Evolutionary conservation across 2,113 vertebrate species (phyloP).

Genomic region (Sebastes schlegelii): DNA sequence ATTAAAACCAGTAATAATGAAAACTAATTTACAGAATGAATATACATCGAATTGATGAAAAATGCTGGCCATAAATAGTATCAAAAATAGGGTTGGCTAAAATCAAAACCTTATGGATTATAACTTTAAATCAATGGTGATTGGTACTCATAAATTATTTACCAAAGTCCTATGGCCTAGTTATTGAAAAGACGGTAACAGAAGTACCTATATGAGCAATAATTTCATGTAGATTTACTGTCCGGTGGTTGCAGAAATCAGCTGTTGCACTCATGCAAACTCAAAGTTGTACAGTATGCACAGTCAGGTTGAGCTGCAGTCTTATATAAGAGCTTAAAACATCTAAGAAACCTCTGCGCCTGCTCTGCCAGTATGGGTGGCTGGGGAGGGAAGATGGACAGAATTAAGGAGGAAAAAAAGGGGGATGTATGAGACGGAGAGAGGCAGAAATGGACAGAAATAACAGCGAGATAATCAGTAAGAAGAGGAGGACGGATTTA

Average conservation of each 20-base stretch:
- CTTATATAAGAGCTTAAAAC: slow-evolving; percentile 67
- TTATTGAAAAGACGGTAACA: not conserved
- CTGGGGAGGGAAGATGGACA: slow-evolving; percentile 15
- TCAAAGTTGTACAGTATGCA: slow-evolving; percentile 30
- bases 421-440: not conserved
- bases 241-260: not conserved
- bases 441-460: slow-evolving; percentile 18
- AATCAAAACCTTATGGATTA: not conserved
- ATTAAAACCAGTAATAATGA: not conserved
- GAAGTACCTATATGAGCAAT: not conserved
- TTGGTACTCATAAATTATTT: not conserved
- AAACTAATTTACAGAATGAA: not conserved
- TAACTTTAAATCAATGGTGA: not conserved
- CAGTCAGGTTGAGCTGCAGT: slow-evolving; percentile 64
- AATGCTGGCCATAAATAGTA: not conserved
- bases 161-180: not conserved
- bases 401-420: slow-evolving; percentile 16
- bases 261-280: slow-evolving; percentile 30
- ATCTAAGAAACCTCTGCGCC: slow-evolving; percentile 48
- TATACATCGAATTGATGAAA: not conserved
- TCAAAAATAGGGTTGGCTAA: not conserved
- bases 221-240: not conserved
- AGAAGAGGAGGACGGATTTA: not conserved
- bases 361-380: slow-evolving; percentile 40
- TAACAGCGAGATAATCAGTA: slow-evolving; percentile 10